Base-by-base conservation (phyloP, 2,888 invertebrate genomes). In the Dermolepida albohirtum region DNA sequence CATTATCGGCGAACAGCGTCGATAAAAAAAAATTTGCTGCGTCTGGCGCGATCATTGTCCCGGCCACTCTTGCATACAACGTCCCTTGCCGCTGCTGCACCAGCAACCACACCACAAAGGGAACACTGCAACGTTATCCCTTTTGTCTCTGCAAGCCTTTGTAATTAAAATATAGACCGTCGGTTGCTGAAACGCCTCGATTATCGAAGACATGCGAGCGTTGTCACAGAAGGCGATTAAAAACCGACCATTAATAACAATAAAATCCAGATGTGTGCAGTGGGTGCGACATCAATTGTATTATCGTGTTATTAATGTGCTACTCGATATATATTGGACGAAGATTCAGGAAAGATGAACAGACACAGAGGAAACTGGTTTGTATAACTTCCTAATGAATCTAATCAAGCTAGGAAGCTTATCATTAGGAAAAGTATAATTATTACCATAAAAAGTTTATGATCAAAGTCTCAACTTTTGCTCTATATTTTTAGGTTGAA, bases 241-340 rank as follows among this genome's bases (percentile, higher is more conserved):
- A 62, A 62, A 47, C 39, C 16, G 12, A 14, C 44, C 59, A 47
- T 62, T 62, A 47, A 59, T 62, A 62, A 47, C 47, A 62, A 62
- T 62, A 62, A 62, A 62, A 47, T 39, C 59, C 59, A 62, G 59
- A 59, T 47, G 49, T 10, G 49, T 22, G 22, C 8, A 49, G 22
- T 22, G 49, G 70, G 68, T 66, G 27, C 50, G 67, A 69, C 67
- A 71, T 70, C 73, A 54, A 70, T 67, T 52, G 40, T 63, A 64
- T 57, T 40, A 55, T 50, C 64, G 57, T 51, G 70, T 72, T 73
- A 74, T 74, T 74, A 74, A 75, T 74, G 73, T 73, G 72, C 34
- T 7, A 34, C 34, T 34, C 34, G 1, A 6, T 34, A 34, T 34
- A 34, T 34, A 2, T 7, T 34, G 6, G 34, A 6, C 34, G 6